phyloP scores from a whole-genome alignment of 2,888 invertebrate species.

The Hoplodrina blanda region DNA sequence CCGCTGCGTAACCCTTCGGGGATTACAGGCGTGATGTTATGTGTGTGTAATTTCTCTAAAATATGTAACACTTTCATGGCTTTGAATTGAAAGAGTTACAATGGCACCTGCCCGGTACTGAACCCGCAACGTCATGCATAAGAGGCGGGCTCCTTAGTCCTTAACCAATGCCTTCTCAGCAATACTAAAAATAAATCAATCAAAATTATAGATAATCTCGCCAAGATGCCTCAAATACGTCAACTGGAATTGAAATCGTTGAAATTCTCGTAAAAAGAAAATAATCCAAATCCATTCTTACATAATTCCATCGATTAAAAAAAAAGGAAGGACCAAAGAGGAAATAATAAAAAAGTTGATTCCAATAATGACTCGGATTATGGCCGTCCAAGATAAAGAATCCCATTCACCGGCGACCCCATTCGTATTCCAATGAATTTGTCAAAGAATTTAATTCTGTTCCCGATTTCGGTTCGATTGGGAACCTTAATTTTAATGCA shows the following conservation, averaged over 20 bases:
- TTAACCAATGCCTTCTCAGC: too few relatives aligned
- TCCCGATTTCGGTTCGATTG: slow-evolving; percentile 43
- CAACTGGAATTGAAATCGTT: slow-evolving; percentile 2
- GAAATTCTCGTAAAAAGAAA: slow-evolving; percentile 21
- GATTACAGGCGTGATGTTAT: too few relatives aligned
- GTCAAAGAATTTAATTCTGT: slow-evolving; percentile 62
- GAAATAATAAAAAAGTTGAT: slow-evolving; percentile 55
- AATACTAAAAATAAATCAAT: slow-evolving; percentile 8
- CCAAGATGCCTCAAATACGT: neutral
- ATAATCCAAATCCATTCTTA: slow-evolving; percentile 21
- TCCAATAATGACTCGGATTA: slow-evolving; percentile 60
- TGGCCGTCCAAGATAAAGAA: slow-evolving; percentile 52
- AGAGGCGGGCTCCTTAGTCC: too few relatives aligned
- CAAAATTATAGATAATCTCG: slow-evolving; percentile 21
- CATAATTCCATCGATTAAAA: slow-evolving; percentile 31
- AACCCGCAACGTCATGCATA: too few relatives aligned
- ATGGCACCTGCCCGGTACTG: too few relatives aligned
- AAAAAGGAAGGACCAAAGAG: slow-evolving; percentile 27
- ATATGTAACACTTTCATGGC: too few relatives aligned
- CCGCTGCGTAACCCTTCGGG: too few relatives aligned
- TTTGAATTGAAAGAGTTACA: too few relatives aligned
- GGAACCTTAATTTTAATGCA: slow-evolving; percentile 51
- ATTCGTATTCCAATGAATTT: slow-evolving; percentile 56
- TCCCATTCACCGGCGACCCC: slow-evolving; percentile 52
- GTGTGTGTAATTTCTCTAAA: too few relatives aligned